phyloP scores from a whole-genome alignment of 2,888 invertebrate species.

The Mycalesis mineus region DNA sequence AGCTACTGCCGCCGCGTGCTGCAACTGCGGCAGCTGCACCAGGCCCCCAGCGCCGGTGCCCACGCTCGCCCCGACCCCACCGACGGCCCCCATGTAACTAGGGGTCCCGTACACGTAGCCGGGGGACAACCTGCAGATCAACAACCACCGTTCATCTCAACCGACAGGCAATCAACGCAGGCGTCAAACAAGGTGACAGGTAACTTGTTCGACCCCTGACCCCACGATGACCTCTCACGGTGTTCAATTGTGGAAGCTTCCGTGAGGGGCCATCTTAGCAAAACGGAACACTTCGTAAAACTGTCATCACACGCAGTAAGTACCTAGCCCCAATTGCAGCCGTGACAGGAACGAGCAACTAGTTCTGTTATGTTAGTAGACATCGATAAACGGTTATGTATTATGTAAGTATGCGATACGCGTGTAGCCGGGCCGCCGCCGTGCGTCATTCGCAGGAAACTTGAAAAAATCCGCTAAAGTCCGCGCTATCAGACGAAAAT shows the following conservation, averaged over 20 bases:
- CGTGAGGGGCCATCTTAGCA: conserved; percentile 48
- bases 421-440: conserved; percentile 63
- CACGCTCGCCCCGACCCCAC: conserved; percentile 71
- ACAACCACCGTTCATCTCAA: conserved; percentile 27
- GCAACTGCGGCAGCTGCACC: conserved; percentile 83
- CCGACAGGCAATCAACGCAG: conserved; percentile 9
- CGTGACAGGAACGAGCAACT: conserved; percentile 63
- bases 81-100: conserved; percentile 87
- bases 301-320: conserved; percentile 52
- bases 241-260: not conserved
- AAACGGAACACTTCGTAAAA: conserved; percentile 52
- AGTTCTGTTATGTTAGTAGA: conserved; percentile 74
- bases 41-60: conserved; percentile 82
- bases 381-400: conserved; percentile 67
- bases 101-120: conserved; percentile 88
- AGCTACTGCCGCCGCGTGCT: conserved; percentile 86
- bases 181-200: conserved; percentile 15
- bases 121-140: conserved; percentile 66
- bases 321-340: conserved; percentile 71
- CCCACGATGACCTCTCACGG: conserved; percentile 47
- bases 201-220: conserved; percentile 32
- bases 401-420: conserved; percentile 48
- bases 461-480: conserved; percentile 49
- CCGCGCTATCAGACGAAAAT: conserved; percentile 53
- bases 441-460: conserved; percentile 65